Base-by-base conservation (phyloP, 2,888 invertebrate species). In the Drosophila macrospina region DNA sequence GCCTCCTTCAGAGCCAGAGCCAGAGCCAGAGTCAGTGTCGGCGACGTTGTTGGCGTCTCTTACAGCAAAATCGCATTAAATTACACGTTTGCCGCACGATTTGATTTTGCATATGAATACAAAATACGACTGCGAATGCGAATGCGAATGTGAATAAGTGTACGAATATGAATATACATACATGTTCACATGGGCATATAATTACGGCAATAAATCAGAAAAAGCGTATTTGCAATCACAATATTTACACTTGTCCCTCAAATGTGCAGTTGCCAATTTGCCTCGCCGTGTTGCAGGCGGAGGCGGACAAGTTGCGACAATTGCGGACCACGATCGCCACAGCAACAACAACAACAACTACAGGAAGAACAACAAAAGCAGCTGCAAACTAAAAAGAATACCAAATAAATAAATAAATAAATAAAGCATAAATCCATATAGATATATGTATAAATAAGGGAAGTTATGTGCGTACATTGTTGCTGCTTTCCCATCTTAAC, bases 181-280 rank as follows among this genome's bases (percentile, higher is more conserved):
- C 26, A 50, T 34, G 26, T 34, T 34, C 59, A 41, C 45, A 48
- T 54, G 67, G 75, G 80, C 74, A 74, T 73, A 76, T 84, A 85
- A 89, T 88, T 88, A 74, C 65, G 45, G 74, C 52, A 72, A 89
- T 90, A 88, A 90, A 89, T 90, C 90, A 89, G 77, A 73, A 60
- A 60, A 44, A 45, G 8, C 39, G 77, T 73, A 78, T 73, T 72
- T 70, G 74, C 80, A 80, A 86, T 89, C 90, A 88, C 74, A 90
- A 89, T 86, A 90, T 89, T 89, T 89, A 73, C 84, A 80, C 72
- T 80, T 73, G 73, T 64, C 57, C 62, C 77, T 59, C 74, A 67
- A 63, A 54, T 48, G 60, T 54, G 59, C 51, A 76, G 63, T 63
- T 57, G 55, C 52, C 72, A 66, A 74, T 62, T 72, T 75, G 74